Evolutionary conservation across 2,113 vertebrate genomes (phyloP), one percentile per base, ranked within the genome.

Genomic region (Hippopotamus amphibius): DNA sequence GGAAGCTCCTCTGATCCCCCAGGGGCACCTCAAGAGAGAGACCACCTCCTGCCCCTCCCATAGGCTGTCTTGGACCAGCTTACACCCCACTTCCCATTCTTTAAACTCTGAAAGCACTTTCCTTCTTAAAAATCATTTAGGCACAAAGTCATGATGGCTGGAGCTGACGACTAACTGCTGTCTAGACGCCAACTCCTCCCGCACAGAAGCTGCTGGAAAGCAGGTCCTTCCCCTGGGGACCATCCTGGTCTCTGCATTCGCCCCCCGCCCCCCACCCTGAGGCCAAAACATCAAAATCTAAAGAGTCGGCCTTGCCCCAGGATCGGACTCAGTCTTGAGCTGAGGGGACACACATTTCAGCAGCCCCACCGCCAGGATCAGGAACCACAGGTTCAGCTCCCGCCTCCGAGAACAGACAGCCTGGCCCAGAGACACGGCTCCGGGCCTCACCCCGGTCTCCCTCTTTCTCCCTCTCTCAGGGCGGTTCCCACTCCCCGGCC

Each of bases 131-230:
- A 26, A 2, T 43, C 84, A n/a, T 2, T 0, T 2, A 41, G 65
- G 81, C n/a, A 4, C 43, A 0, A 16, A 14, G 76, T n/a, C 41
- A 0, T 4, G 69, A 57, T 0, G 46, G 43, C 4, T 10, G 15
- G 0, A 16, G 3, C 6, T 46, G 61, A 15, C 4, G 0, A 7
- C 3, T 1, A 9, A 12, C 48, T 3, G 19, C 1, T 2, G 0
- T 2, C 1, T 0, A 2, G 3, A 11, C 0, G 0, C 50, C 26
- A 11, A 9, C 17, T 3, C 43, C 61, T n/a, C 46, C 6, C 0
- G 5, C 13, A 8, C 7, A 15, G 17, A 10, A 0, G 43, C 48
- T 1, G 0, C 24, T 5, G 3, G 53, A 7, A 19, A 28, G 16
- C 66, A 8, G n/a, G 28, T 0, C 7, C 1, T 3, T 21, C 22